Conservation (phyloP, 2,888 invertebrate genomes). For the Mechanitis messenoides region DNA sequence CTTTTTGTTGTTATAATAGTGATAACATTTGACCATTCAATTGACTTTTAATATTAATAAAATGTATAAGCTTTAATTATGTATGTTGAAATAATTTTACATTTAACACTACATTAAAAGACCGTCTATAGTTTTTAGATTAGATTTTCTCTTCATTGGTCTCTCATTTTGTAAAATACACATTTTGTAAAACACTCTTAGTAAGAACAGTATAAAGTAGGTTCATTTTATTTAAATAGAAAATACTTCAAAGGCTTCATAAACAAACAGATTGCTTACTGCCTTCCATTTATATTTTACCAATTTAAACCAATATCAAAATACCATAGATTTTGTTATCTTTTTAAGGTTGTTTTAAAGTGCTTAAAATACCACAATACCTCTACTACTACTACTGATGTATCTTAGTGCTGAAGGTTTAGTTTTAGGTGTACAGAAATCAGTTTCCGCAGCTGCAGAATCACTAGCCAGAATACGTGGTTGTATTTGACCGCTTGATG, state of each 20-base stretch:
- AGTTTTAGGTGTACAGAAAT: constrained; percentile 54
- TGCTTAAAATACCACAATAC: constrained; percentile 32
- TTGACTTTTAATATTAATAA: not conserved
- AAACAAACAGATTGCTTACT: no score
- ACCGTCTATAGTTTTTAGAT: not conserved
- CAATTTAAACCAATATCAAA: no score
- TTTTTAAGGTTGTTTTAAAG: not conserved
- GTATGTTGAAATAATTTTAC: no score
- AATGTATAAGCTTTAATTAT: no score
- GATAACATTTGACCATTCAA: not conserved
- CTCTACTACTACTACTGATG: constrained; percentile 69
- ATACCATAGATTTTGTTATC: no score
- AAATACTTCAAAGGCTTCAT: no score
- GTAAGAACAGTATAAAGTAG: no score
- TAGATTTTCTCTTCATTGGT: not conserved
- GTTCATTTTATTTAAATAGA: no score
- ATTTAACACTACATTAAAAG: no score
- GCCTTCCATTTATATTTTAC: no score
- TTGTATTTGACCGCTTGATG: constrained; percentile 41
- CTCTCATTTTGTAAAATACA: no score
- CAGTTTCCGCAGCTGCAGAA: constrained; percentile 51
- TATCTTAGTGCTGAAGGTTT: constrained; percentile 60
- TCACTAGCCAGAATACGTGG: constrained; percentile 56
- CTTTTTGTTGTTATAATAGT: not conserved
- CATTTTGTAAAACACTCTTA: no score